A percentile compares a stretch with the other conserved stretches of the same genome.
These are phyloP conservation scores for Brachionus paranguensis DNA, from an alignment of 1,140 invertebrate genomes.

Conservation along the genomic window DNA sequence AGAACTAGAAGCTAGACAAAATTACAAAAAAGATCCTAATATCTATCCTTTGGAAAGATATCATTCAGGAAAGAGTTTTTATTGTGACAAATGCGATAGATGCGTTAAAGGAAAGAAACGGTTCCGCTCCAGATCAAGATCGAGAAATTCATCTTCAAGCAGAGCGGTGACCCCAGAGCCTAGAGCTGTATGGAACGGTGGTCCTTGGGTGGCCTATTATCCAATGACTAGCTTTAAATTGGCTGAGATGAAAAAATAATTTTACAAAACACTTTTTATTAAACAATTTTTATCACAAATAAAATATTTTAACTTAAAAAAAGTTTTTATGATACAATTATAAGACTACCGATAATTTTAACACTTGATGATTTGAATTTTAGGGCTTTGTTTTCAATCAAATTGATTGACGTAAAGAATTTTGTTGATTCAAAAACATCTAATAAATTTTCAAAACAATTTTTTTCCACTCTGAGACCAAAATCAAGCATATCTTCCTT, in stretches of 20 bases:
- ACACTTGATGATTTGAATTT: neutral
- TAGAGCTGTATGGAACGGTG: neutral
- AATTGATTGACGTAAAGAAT: neutral
- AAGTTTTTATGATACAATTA: neutral
- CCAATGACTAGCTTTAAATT: neutral
- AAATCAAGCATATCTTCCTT: neutral
- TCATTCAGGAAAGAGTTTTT: neutral
- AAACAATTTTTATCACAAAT: neutral
- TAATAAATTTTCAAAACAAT: neutral
- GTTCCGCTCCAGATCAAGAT: neutral
- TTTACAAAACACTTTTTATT: neutral
- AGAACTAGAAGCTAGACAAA: neutral
- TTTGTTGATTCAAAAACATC: neutral
- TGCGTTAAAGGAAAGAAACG: neutral
- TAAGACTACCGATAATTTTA: neutral
- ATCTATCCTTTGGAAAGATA: neutral
- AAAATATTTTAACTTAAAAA: neutral
- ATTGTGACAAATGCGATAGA: conserved; percentile 20
- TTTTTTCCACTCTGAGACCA: neutral
- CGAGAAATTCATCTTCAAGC: neutral
- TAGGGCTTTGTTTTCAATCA: neutral
- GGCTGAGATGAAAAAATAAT: neutral
- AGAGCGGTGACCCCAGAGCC: neutral
- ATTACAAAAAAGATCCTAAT: neutral
- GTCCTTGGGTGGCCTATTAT: conserved; percentile 27